Conservation (phyloP, 1,140 invertebrate species). For the Eupristina koningsbergeri region DNA sequence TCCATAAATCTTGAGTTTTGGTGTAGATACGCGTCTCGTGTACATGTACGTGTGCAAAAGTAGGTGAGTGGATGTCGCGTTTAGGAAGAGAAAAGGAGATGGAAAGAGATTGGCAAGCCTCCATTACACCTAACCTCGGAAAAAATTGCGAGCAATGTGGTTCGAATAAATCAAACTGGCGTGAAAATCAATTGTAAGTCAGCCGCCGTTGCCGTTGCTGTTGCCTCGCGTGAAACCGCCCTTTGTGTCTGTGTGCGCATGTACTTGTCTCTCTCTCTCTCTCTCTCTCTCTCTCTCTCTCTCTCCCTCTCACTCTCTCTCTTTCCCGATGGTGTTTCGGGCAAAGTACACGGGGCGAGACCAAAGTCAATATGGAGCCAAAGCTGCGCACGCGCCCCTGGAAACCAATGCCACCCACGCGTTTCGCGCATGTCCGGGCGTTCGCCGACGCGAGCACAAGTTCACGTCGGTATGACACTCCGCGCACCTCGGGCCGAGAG, state of each 20-base stretch:
- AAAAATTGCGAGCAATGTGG: conserved; percentile 53
- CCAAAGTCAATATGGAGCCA: conserved; percentile 4
- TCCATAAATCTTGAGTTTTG: conserved; percentile 61
- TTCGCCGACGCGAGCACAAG: neutral
- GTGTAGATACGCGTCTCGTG: conserved; percentile 1
- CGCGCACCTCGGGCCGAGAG: neutral
- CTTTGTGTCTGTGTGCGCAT: no score
- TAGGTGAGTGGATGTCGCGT: conserved; percentile 6
- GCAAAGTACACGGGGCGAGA: neutral
- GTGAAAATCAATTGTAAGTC: conserved; percentile 70
- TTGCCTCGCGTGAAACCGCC: conserved; percentile 46
- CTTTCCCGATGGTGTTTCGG: conserved; percentile 8
- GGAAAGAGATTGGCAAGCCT: conserved; percentile 45
- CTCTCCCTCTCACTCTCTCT: conserved; percentile 16
- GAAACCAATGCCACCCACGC: neutral
- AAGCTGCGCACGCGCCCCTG: neutral
- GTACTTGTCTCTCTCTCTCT: conserved; percentile 36
- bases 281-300: neutral
- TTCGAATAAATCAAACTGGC: conserved; percentile 68
- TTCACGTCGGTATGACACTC: neutral
- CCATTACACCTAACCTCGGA: conserved; percentile 50
- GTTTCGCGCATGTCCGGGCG: neutral
- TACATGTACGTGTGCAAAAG: neutral
- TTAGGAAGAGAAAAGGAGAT: conserved; percentile 47
- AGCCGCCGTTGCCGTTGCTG: conserved; percentile 48